Evolutionary conservation across 2,797 vertebrate species (phyloP).

Genomic region (Eulemur albifrons): DNA sequence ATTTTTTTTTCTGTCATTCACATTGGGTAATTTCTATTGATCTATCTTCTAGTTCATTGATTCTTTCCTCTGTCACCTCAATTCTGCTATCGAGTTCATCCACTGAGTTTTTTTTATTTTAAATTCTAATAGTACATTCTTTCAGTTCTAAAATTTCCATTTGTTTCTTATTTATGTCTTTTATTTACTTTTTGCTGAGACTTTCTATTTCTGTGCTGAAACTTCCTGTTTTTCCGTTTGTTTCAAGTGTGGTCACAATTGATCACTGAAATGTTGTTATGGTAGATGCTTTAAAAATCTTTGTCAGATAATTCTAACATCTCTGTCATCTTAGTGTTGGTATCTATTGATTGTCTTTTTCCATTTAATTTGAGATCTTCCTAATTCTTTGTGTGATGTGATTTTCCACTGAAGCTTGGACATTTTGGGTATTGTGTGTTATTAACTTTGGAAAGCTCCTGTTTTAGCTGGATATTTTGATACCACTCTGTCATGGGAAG

Average conservation of each 20-base stretch:
- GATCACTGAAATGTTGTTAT: background rate
- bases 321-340: background rate
- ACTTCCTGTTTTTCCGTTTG: background rate
- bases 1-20: background rate
- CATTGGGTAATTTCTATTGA: background rate
- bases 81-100: background rate
- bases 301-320: background rate
- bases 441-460: background rate
- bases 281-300: background rate
- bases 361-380: background rate
- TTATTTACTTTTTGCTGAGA: background rate
- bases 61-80: background rate
- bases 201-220: background rate
- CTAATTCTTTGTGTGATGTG: background rate
- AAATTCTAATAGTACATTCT: background rate
- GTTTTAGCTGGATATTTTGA: background rate
- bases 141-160: background rate
- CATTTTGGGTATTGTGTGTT: background rate
- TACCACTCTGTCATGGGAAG: background rate
- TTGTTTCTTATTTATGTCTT: background rate
- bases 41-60: background rate
- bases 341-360: background rate
- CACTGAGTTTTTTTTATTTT: background rate
- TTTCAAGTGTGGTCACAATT: background rate
- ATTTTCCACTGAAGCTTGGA: background rate